A percentile compares a stretch with the other conserved stretches of the same genome.
These are phyloP conservation scores for Pocillopora damicornis DNA, from an alignment of 64 coral and sea anemone genomes.

Conservation along the genomic window DNA sequence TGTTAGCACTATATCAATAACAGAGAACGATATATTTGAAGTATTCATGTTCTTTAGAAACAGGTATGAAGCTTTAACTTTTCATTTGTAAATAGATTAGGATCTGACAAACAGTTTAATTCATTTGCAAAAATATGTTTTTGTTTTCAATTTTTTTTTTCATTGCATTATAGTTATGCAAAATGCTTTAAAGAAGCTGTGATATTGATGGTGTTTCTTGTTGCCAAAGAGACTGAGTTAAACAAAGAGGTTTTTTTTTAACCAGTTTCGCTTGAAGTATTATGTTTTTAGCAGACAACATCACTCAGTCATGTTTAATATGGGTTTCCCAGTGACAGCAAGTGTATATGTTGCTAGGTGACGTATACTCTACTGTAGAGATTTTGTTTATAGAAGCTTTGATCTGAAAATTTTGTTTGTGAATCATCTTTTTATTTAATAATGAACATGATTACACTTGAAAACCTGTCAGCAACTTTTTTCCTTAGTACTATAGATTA, in stretches of 20 bases:
- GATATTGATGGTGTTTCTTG: constrained; percentile 12
- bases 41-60: background rate
- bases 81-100: background rate
- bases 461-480: too few species aligned
- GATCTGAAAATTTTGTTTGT: background rate
- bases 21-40: background rate
- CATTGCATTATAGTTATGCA: background rate
- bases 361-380: background rate
- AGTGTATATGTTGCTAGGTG: background rate
- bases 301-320: background rate
- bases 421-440: background rate
- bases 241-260: constrained; percentile 1
- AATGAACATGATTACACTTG: background rate
- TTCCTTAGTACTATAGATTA: too few species aligned
- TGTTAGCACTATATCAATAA: background rate
- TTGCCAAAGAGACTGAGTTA: constrained; percentile 9
- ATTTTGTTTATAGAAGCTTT: background rate
- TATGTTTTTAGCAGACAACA: background rate
- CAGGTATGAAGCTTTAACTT: background rate
- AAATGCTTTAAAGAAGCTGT: background rate
- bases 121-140: background rate
- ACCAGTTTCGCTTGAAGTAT: too few species aligned
- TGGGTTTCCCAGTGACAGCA: background rate
- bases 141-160: background rate
- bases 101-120: background rate